Conservation (phyloP, 2,888 invertebrate species). For the Zonitis immaculata region DNA sequence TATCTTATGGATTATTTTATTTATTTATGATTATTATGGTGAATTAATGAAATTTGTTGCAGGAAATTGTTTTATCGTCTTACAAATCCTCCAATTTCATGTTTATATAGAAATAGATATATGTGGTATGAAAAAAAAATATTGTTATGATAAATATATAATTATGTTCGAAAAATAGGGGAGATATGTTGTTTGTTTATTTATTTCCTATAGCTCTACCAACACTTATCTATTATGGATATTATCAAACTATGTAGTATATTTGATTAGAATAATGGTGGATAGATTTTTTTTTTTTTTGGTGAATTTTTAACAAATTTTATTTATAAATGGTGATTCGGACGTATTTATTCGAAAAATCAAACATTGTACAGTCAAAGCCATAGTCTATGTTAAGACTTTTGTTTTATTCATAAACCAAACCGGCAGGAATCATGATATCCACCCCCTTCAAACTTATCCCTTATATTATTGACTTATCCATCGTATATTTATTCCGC, state of each 20-base stretch:
- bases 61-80: neutral
- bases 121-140: no score
- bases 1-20: neutral
- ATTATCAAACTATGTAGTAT: neutral
- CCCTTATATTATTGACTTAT: constrained; percentile 50
- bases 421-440: constrained; percentile 44
- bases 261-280: neutral
- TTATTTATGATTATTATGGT: no score
- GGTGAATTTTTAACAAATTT: neutral
- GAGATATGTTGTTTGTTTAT: no score
- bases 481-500: constrained; percentile 45
- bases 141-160: no score
- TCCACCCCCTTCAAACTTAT: constrained; percentile 43
- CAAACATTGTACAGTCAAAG: constrained; percentile 36
- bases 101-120: no score
- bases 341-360: constrained; percentile 34
- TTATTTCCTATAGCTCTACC: neutral
- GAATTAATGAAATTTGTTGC: no score
- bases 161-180: no score
- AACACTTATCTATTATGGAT: neutral
- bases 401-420: constrained; percentile 52
- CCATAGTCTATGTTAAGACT: constrained; percentile 47
- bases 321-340: neutral
- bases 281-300: neutral
- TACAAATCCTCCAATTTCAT: no score